These are phyloP conservation scores for Esox lucius DNA, from an alignment of 2,797 vertebrate genomes.

Conservation along the genomic window DNA sequence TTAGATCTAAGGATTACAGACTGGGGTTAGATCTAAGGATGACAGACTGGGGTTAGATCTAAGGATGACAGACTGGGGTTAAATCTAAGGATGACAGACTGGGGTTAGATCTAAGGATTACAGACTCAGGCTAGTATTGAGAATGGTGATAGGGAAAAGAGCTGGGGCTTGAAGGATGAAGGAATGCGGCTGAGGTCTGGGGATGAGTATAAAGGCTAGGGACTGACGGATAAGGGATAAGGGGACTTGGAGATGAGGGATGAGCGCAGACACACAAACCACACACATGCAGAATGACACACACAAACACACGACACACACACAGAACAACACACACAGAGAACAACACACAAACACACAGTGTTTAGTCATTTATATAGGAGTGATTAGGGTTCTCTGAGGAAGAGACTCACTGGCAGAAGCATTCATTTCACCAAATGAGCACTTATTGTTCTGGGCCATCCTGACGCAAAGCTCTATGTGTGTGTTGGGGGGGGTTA, in stretches of 20 bases:
- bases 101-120: too few species aligned
- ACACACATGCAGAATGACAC: background rate
- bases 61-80: too few species aligned
- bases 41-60: too few species aligned
- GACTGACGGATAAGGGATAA: too few species aligned
- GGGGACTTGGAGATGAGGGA: background rate
- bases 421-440: conserved; percentile 60
- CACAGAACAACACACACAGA: background rate
- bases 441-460: conserved; percentile 53
- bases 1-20: too few species aligned
- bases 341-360: background rate
- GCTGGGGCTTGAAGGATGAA: too few species aligned
- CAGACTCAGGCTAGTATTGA: too few species aligned
- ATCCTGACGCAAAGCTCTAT: conserved; percentile 40
- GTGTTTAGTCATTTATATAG: conserved; percentile 56
- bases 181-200: conserved; percentile 9
- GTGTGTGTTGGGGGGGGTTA: conserved; percentile 31
- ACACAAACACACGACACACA: too few species aligned
- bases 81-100: too few species aligned
- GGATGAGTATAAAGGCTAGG: conserved; percentile 36
- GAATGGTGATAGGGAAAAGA: too few species aligned
- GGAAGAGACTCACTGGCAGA: conserved; percentile 51
- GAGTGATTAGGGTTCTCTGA: conserved; percentile 49
- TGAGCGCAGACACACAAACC: background rate
- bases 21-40: too few species aligned